Evolutionary conservation across 1,140 invertebrate species (phyloP).

Genomic region (Panagrolaimus sp.): DNA sequence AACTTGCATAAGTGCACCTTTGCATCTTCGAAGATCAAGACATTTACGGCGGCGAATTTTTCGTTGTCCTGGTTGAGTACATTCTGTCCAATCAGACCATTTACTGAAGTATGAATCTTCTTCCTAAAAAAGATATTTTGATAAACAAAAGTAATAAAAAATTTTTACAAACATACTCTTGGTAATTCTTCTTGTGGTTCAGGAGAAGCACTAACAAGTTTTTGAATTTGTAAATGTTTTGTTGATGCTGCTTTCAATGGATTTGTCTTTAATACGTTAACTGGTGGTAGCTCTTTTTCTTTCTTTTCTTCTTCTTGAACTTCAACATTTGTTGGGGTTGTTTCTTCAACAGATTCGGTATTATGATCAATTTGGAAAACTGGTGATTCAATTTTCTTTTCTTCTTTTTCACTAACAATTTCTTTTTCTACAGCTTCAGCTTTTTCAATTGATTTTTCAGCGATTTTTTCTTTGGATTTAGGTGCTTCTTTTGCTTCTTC

Average conservation of each 20-base stretch:
- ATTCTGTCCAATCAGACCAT: constrained; percentile 53
- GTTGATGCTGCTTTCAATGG: constrained; percentile 14
- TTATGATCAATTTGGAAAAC: background rate
- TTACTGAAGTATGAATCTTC: constrained; percentile 47
- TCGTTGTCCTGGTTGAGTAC: constrained; percentile 46
- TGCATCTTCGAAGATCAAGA: constrained; percentile 49
- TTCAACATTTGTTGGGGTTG: background rate
- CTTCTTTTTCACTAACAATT: background rate
- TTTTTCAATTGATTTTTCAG: background rate
- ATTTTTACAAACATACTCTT: constrained; percentile 8
- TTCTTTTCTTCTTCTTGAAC: background rate
- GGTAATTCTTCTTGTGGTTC: constrained; percentile 7
- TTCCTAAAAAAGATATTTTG: constrained; percentile 2
- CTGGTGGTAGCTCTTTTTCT: constrained; percentile 18
- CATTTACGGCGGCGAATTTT: constrained; percentile 52
- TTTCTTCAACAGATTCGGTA: background rate
- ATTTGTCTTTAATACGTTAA: constrained; percentile 1
- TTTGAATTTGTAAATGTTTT: constrained; percentile 2
- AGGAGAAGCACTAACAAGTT: constrained; percentile 1
- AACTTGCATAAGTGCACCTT: constrained; percentile 55
- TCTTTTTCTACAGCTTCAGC: constrained; percentile 18
- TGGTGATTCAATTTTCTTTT: background rate
- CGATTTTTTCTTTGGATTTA: background rate
- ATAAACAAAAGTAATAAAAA: background rate
- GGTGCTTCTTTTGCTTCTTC: constrained; percentile 1